Conservation (phyloP, 2,888 invertebrate genomes). For the Acanthacorydalis orientalis region DNA sequence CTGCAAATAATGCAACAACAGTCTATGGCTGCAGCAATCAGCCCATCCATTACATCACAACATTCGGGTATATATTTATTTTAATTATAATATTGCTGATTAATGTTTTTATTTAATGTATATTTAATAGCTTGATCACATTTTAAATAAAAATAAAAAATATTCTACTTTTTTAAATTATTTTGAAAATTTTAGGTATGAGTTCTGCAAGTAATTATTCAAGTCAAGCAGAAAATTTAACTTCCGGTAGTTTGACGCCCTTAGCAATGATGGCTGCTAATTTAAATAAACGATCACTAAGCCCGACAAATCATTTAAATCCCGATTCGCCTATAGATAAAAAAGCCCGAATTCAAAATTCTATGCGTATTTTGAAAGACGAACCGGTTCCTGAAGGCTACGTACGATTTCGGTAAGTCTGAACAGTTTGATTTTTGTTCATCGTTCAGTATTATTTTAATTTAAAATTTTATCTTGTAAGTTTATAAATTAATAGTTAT, state of each 20-base stretch:
- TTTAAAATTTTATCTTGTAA: no score
- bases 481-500: no score
- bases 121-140: no score
- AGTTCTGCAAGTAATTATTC: constrained; percentile 14
- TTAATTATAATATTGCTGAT: no score
- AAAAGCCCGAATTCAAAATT: constrained; percentile 43
- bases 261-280: constrained; percentile 35
- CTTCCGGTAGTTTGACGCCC: constrained; percentile 18
- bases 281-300: constrained; percentile 30
- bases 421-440: background rate
- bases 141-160: no score
- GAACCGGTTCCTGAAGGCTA: constrained; percentile 84
- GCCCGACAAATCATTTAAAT: constrained; percentile 30
- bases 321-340: constrained; percentile 34
- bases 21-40: background rate
- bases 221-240: constrained; percentile 20
- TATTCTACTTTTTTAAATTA: no score
- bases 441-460: no score
- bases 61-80: background rate
- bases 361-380: constrained; percentile 67
- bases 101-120: no score
- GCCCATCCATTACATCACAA: background rate
- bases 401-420: constrained; percentile 49
- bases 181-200: background rate
- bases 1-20: constrained; percentile 4